Conservation (phyloP, 2,113 vertebrate genomes). For the Pyrgilauda ruficollis region DNA sequence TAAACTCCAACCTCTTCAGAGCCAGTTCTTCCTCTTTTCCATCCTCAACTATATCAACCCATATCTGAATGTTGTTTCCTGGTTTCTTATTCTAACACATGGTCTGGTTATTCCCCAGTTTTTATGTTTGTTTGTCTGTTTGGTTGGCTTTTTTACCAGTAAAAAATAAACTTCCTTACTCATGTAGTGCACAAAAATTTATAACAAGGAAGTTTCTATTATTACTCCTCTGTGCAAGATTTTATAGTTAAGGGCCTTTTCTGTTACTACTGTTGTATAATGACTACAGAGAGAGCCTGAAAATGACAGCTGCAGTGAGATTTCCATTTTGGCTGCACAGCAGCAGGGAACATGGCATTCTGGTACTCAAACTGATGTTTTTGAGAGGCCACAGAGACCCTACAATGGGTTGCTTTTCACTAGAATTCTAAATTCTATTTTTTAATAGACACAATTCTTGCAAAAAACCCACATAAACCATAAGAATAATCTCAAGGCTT, state of each 20-base stretch:
- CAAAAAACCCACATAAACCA: neutral
- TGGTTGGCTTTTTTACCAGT: neutral
- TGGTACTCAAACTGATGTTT: neutral
- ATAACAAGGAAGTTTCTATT: neutral
- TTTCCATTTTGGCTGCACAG: neutral
- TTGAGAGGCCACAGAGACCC: neutral
- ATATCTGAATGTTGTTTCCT: neutral
- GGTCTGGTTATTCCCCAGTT: neutral
- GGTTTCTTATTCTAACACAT: neutral
- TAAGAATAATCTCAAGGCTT: neutral
- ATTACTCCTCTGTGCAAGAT: neutral
- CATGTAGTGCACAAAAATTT: neutral
- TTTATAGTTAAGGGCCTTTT: neutral
- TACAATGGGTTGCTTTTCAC: neutral
- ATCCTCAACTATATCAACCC: neutral
- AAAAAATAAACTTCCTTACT: neutral
- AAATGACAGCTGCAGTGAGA: neutral
- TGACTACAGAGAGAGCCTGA: neutral
- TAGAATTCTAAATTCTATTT: neutral
- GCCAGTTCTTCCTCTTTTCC: neutral
- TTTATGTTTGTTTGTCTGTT: neutral
- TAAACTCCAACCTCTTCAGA: neutral
- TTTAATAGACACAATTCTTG: neutral
- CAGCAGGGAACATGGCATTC: neutral
- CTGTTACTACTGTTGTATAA: neutral